Percentiles rank a stretch among this genome's conserved stretches.
phyloP scores from a whole-genome alignment of 2,888 invertebrate genomes.

The Pherbina coryleti region DNA sequence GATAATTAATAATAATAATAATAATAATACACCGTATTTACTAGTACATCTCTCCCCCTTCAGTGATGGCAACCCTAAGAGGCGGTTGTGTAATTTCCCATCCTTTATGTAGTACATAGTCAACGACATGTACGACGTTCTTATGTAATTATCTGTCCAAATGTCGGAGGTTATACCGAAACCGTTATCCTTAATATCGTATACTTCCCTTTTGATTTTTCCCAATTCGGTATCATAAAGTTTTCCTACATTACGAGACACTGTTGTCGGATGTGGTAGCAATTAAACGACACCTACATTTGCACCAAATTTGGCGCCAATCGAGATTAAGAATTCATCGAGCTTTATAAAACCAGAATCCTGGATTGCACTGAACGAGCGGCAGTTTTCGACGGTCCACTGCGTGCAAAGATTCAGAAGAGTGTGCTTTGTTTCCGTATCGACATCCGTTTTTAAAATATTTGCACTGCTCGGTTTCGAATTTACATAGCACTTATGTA shows the following conservation, averaged over 20 bases:
- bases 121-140: slow-evolving; percentile 37
- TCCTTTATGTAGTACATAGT: slow-evolving; percentile 45
- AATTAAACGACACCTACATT: slow-evolving; percentile 40
- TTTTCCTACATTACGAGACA: slow-evolving; percentile 38
- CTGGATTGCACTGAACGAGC: slow-evolving; percentile 39
- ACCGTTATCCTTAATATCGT: slow-evolving; percentile 34
- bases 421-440: slow-evolving; percentile 33
- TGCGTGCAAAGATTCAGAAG: slow-evolving; percentile 33
- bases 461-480: background rate
- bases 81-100: slow-evolving; percentile 31
- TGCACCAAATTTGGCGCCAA: slow-evolving; percentile 42
- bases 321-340: slow-evolving; percentile 28
- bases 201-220: slow-evolving; percentile 39
- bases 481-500: slow-evolving; percentile 36
- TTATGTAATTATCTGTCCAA: too few species aligned
- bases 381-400: slow-evolving; percentile 44
- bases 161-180: slow-evolving; percentile 42
- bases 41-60: slow-evolving; percentile 39
- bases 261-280: slow-evolving; percentile 43
- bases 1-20: too few species aligned
- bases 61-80: slow-evolving; percentile 40
- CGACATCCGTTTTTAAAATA: too few species aligned
- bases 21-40: too few species aligned
- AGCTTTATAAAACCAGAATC: too few species aligned
- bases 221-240: slow-evolving; percentile 24